Evolutionary conservation across 2,797 vertebrate species (phyloP).

Genomic region (Agapornis canus): DNA sequence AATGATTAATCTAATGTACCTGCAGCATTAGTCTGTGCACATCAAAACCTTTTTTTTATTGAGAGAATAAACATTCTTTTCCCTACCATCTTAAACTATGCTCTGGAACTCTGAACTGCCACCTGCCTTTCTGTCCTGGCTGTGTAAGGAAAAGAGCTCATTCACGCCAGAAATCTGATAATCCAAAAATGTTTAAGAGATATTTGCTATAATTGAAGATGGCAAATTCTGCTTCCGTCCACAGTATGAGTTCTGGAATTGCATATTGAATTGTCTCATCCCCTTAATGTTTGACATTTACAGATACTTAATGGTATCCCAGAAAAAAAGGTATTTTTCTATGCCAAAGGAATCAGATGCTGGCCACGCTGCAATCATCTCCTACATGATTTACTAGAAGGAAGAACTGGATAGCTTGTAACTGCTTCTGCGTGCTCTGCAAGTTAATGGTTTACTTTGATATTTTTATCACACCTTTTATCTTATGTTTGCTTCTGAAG

Average conservation of each 20-base stretch:
- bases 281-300: background rate
- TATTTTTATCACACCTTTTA: background rate
- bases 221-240: background rate
- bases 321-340: background rate
- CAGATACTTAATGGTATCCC: background rate
- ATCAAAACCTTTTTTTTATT: background rate
- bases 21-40: background rate
- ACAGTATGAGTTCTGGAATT: background rate
- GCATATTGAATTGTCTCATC: background rate
- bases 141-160: background rate
- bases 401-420: background rate
- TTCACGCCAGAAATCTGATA: background rate
- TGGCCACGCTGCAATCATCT: background rate
- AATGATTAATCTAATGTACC: background rate
- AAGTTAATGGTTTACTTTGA: background rate
- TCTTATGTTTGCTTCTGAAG: background rate
- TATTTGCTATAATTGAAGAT: background rate
- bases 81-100: background rate
- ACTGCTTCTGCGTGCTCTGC: background rate
- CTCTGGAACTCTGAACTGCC: background rate
- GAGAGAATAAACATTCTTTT: background rate
- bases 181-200: conserved; percentile 8
- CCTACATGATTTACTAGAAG: background rate
- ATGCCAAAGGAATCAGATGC: background rate
- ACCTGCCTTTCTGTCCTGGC: background rate